These are phyloP conservation scores for Helostoma temminkii DNA, from an alignment of 2,797 vertebrate species.

Conservation along the genomic window DNA sequence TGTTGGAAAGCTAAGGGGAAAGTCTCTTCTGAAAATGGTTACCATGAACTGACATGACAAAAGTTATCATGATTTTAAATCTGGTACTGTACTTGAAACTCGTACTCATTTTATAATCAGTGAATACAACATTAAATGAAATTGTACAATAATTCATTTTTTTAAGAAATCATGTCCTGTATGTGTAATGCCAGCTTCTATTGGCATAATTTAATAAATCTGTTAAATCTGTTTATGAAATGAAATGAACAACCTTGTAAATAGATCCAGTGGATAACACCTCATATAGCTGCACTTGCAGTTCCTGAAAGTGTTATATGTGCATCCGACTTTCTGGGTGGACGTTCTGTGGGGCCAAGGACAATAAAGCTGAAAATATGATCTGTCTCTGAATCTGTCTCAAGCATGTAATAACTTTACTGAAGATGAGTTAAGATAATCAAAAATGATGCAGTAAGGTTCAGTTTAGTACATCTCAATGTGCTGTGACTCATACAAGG, in stretches of 20 bases:
- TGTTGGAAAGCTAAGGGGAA: not conserved
- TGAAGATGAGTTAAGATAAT: too few relatives aligned
- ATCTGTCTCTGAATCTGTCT: too few relatives aligned
- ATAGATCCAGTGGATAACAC: not conserved
- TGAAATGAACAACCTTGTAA: not conserved
- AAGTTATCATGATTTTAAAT: not conserved
- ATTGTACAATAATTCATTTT: not conserved
- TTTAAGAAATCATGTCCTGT: slow-evolving; percentile 12
- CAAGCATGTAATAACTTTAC: too few relatives aligned
- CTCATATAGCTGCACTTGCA: not conserved
- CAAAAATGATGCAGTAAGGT: too few relatives aligned
- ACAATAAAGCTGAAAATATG: not conserved
- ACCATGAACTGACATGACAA: slow-evolving; percentile 1
- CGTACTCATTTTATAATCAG: not conserved
- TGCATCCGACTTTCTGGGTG: not conserved
- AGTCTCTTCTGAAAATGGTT: not conserved
- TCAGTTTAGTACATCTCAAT: too few relatives aligned
- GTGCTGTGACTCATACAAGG: too few relatives aligned
- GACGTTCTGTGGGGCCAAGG: not conserved
- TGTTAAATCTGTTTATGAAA: not conserved
- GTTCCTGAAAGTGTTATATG: too few relatives aligned
- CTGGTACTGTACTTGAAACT: not conserved
- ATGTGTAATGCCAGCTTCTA: not conserved
- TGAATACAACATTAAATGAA: not conserved
- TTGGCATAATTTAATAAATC: not conserved